phyloP scores from a whole-genome alignment of 1,140 invertebrate genomes.

The Tetramorium parvispinum region DNA sequence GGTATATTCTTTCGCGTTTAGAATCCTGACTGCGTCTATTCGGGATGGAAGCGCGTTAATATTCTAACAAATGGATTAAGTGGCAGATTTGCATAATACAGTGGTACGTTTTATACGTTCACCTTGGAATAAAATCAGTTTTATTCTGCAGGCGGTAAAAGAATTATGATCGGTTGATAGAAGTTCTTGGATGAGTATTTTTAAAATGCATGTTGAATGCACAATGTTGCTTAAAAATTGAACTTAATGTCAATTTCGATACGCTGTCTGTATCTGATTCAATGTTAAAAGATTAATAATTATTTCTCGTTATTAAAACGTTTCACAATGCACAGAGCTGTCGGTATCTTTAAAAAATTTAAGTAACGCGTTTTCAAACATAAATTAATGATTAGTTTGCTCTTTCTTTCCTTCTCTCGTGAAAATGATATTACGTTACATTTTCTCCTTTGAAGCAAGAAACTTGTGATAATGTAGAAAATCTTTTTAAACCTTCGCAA shows the following conservation, averaged over 20 bases:
- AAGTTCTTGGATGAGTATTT: background rate
- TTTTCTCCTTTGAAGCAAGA: constrained; percentile 12
- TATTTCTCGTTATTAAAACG: background rate
- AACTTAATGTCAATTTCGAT: background rate
- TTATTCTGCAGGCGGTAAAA: background rate
- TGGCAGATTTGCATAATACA: constrained; percentile 25
- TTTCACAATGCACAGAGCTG: background rate
- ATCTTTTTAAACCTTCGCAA: constrained; percentile 6
- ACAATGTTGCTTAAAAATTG: background rate
- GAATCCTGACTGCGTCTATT: background rate
- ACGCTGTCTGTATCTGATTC: background rate
- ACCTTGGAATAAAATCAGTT: constrained; percentile 17
- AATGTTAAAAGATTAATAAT: background rate
- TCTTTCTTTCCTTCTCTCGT: background rate
- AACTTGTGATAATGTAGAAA: background rate
- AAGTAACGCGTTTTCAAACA: background rate
- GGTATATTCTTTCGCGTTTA: constrained; percentile 6
- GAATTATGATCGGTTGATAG: constrained; percentile 1
- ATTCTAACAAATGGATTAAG: constrained; percentile 36
- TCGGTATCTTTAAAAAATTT: background rate
- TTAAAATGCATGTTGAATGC: background rate
- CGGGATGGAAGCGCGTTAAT: constrained; percentile 13
- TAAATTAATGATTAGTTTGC: constrained; percentile 17
- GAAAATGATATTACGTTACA: constrained; percentile 13
- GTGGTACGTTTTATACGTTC: background rate